A percentile compares a stretch with the other conserved stretches of the same genome.
Conservation (phyloP, 2,888 invertebrate genomes). For the Cyrtodaria siliqua region DNA sequence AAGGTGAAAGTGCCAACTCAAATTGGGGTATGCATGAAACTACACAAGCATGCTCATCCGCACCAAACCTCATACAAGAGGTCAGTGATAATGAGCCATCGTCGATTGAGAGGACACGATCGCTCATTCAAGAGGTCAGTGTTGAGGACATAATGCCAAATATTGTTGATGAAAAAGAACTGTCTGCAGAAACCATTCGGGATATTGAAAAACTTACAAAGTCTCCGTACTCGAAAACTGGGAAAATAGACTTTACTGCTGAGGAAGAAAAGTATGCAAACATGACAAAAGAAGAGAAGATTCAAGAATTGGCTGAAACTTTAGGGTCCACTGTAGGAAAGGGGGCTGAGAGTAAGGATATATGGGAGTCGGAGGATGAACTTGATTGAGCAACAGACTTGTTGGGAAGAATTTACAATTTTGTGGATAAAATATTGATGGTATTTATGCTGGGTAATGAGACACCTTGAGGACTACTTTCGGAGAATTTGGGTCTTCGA, state of each 20-base stretch:
- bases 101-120: slow-evolving; percentile 23
- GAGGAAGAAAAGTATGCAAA: slow-evolving; percentile 48
- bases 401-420: too few species aligned
- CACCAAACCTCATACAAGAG: slow-evolving; percentile 37
- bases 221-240: slow-evolving; percentile 38
- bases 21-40: background rate
- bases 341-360: slow-evolving; percentile 36
- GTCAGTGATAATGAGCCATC: slow-evolving; percentile 6
- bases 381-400: slow-evolving; percentile 61
- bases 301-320: slow-evolving; percentile 67
- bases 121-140: slow-evolving; percentile 52
- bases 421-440: too few species aligned
- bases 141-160: slow-evolving; percentile 30
- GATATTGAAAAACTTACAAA: slow-evolving; percentile 33
- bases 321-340: slow-evolving; percentile 50
- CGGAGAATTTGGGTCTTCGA: too few species aligned
- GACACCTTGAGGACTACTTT: too few species aligned
- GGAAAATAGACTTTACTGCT: slow-evolving; percentile 40
- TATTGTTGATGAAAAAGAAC: slow-evolving; percentile 3
- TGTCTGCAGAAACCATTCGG: slow-evolving; percentile 9
- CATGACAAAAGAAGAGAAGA: slow-evolving; percentile 66
- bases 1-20: background rate
- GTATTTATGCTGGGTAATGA: too few species aligned
- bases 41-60: background rate
- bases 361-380: slow-evolving; percentile 60